Evolutionary conservation across 2,797 vertebrate species (phyloP), one percentile per base, ranked within the genome.

Genomic region (Chrosomus eos): DNA sequence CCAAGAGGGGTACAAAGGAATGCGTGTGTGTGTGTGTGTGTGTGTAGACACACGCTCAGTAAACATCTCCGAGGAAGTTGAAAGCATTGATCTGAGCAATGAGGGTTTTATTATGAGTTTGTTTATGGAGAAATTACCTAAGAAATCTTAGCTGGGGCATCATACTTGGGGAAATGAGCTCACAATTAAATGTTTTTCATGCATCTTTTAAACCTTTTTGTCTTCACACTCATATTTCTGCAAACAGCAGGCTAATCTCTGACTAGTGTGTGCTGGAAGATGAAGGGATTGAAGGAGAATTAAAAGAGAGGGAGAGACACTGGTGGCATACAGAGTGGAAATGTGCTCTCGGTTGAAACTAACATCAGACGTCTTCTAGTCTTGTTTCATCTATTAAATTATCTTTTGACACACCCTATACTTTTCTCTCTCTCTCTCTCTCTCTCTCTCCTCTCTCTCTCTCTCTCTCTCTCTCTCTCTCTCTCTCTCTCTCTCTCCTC

Each of bases 371-470:
- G n/a, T 36, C 23, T 23, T 75, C 8, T 4, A 11, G 23, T 58
- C 45, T 86, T 86, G 33, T 75, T 82, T 45, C 21, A 58, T 71
- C 66, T 72, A 60, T 86, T 80, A 81, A 78, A 80, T 45, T 76
- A 31, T 66, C 18, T 66, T 51, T 77, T 77, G 48, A 83, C 64
- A 66, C 64, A 40, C 40, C 33, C 62, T 71, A 43, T 83, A 55
- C n/a, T 36, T 66, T 62, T 64, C 75, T 51, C n/a, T 36, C 26
- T 31, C 45, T 48, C 40, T n/a, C n/a, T 33, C 18, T 51, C 55
- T 64, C 53, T 67, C 21, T 38, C 70, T 64, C 75, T 51, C n/a
- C n/a, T 36, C 26, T 31, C 45, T 48, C 40, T n/a, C n/a, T 33
- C 18, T 51, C 55, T 64, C 53, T 67, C 21, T 38, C 70, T 64